Percentiles rank a stretch among this genome's conserved stretches.
These are phyloP conservation scores for Drosophila sordidula DNA, from an alignment of 2,888 invertebrate species.

Conservation along the genomic window DNA sequence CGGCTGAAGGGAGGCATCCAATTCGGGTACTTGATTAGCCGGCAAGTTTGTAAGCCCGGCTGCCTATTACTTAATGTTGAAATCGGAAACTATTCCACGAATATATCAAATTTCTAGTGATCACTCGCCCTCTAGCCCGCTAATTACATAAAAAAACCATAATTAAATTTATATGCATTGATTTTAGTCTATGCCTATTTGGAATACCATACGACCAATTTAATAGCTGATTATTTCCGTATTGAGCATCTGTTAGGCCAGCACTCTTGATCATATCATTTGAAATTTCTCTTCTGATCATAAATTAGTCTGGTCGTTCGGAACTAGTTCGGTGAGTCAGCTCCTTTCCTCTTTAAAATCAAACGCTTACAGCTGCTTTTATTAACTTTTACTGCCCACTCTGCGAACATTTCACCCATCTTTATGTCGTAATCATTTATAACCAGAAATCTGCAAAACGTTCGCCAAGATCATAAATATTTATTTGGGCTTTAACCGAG, in stretches of 20 bases:
- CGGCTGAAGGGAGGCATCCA: too few species aligned
- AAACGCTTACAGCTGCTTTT: neutral
- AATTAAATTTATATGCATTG: too few species aligned
- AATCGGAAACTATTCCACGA: too few species aligned
- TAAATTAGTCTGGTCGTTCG: conserved; percentile 4
- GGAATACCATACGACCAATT: neutral
- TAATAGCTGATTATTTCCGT: neutral
- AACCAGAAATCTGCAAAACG: neutral
- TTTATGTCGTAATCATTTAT: neutral
- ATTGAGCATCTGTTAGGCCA: neutral
- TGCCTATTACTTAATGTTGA: too few species aligned
- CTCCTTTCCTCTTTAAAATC: neutral
- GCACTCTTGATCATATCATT: neutral
- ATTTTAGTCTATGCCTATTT: neutral
- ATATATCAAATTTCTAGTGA: too few species aligned
- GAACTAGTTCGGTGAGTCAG: conserved; percentile 2
- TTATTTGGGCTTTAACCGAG: conserved; percentile 2
- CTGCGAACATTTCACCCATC: conserved; percentile 1
- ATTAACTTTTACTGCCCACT: conserved; percentile 3
- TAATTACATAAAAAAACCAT: too few species aligned
- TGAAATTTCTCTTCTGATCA: conserved; percentile 1
- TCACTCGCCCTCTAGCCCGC: too few species aligned
- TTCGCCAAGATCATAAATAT: conserved; percentile 25
- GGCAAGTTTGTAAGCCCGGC: too few species aligned
- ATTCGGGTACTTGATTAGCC: too few species aligned